Percentiles rank a stretch among this genome's conserved stretches.
Conservation (phyloP, 2,888 invertebrate species). For the Drosophila atripex region DNA sequence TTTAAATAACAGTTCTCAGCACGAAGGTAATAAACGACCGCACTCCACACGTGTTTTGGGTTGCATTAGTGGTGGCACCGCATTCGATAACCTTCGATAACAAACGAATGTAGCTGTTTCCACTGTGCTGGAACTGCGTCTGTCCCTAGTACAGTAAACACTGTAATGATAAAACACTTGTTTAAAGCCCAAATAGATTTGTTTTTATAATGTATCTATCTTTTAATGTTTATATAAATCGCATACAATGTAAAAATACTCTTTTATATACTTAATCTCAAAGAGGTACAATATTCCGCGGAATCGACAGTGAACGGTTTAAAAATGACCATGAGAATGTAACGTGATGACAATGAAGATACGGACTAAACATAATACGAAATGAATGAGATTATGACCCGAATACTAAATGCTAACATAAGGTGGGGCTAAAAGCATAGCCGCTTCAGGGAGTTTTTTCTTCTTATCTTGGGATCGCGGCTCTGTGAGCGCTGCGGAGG, state of each 20-base stretch:
- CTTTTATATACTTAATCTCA: slow-evolving; percentile 62
- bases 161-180: background rate
- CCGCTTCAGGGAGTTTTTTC: slow-evolving; percentile 69
- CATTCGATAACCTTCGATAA: background rate
- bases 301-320: slow-evolving; percentile 22
- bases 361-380: slow-evolving; percentile 15
- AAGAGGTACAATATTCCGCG: slow-evolving; percentile 55
- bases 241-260: slow-evolving; percentile 51
- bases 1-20: background rate
- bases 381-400: slow-evolving; percentile 24
- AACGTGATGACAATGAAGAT: slow-evolving; percentile 10
- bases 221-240: slow-evolving; percentile 24
- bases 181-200: background rate
- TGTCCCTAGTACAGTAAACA: background rate
- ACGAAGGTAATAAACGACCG: slow-evolving; percentile 19
- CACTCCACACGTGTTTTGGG: slow-evolving; percentile 59
- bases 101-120: background rate
- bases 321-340: slow-evolving; percentile 27
- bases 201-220: background rate
- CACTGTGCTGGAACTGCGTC: background rate
- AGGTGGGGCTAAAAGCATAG: slow-evolving; percentile 53
- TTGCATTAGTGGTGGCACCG: background rate
- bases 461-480: slow-evolving; percentile 56
- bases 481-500: slow-evolving; percentile 61
- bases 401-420: slow-evolving; percentile 20